Conservation (phyloP, 2,113 vertebrate genomes). For the Apteryx mantelli region DNA sequence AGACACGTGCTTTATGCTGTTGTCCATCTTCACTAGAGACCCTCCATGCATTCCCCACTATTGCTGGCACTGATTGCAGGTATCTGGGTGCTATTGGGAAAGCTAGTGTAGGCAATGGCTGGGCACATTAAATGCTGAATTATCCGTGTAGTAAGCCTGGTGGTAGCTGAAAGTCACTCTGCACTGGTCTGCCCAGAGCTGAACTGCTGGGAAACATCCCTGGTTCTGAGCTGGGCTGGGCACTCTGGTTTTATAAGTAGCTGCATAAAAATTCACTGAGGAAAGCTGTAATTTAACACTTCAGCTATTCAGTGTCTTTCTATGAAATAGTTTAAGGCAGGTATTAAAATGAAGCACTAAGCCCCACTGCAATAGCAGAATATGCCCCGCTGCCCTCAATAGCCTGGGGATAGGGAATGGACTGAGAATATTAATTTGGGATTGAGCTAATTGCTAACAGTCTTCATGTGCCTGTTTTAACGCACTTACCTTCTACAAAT, state of each 20-base stretch:
- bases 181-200: not conserved
- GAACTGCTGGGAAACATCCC: not conserved
- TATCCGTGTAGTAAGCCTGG: not conserved
- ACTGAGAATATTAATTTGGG: too few species aligned
- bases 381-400: not conserved
- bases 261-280: not conserved
- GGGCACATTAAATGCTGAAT: not conserved
- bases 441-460: too few species aligned
- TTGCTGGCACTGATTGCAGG: not conserved
- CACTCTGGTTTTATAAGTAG: not conserved
- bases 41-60: not conserved
- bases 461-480: too few species aligned
- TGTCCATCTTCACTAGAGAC: not conserved
- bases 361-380: not conserved
- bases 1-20: too few species aligned
- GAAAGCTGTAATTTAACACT: not conserved
- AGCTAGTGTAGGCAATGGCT: too few species aligned
- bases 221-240: not conserved
- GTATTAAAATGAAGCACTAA: not conserved
- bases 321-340: not conserved
- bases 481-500: too few species aligned
- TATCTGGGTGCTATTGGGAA: not conserved
- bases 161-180: rapidly evolving
- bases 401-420: too few species aligned
- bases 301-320: not conserved